These are phyloP conservation scores for Trochalopteron elliotii DNA, from an alignment of 2,113 vertebrate genomes.

Conservation along the genomic window DNA sequence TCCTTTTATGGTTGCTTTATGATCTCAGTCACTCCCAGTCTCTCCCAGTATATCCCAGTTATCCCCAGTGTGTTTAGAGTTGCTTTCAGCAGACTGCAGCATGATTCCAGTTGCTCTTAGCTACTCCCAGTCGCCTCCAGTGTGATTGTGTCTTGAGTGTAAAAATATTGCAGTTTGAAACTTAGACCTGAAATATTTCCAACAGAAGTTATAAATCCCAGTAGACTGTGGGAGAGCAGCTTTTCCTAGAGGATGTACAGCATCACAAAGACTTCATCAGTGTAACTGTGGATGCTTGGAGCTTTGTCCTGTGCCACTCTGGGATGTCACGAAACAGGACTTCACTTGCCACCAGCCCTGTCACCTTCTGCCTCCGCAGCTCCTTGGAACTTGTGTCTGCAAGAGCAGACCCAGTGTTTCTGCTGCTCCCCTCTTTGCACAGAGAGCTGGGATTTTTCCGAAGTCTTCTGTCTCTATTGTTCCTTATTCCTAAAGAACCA, in stretches of 20 bases:
- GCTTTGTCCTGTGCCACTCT: neutral
- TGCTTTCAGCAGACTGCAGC: neutral
- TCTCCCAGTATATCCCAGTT: neutral
- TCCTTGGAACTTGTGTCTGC: neutral
- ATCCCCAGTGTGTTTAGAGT: neutral
- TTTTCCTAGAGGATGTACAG: neutral
- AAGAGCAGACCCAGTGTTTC: neutral
- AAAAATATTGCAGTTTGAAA: conserved; percentile 93
- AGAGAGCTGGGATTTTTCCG: neutral
- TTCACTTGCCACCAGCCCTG: neutral
- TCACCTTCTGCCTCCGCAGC: neutral
- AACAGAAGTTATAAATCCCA: conserved; percentile 78
- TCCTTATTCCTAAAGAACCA: neutral
- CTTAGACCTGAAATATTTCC: conserved; percentile 87
- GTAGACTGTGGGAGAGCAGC: neutral
- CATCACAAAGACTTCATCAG: neutral
- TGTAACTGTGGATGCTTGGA: no score
- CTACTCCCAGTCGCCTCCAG: neutral
- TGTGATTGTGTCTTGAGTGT: conserved; percentile 92
- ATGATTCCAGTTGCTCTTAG: neutral
- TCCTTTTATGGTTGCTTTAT: neutral
- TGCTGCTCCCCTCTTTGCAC: neutral
- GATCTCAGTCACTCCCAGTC: neutral
- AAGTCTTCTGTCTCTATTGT: neutral
- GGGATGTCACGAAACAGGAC: neutral